phyloP scores from a whole-genome alignment of 2,888 invertebrate species.

The Fragum sueziense region DNA sequence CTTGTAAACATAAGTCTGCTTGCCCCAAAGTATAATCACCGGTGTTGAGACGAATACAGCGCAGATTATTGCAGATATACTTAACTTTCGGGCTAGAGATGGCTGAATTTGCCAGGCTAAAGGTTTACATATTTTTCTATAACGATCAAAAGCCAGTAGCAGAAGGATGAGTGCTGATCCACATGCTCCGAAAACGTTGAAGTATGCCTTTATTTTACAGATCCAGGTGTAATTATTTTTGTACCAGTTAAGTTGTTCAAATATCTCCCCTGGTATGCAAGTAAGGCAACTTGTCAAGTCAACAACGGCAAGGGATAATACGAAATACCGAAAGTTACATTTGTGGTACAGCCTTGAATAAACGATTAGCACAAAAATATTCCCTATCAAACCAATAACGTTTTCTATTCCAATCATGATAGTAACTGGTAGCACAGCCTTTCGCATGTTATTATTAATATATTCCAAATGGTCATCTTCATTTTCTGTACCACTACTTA shows the following conservation, averaged over 20 bases:
- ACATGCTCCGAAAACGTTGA: constrained; percentile 54
- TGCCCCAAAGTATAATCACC: constrained; percentile 40
- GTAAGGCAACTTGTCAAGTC: constrained; percentile 53
- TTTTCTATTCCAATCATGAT: constrained; percentile 49
- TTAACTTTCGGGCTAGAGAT: constrained; percentile 30
- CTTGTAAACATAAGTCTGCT: constrained; percentile 21
- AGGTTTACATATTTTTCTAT: constrained; percentile 48
- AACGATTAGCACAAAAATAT: constrained; percentile 39
- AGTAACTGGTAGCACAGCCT: constrained; percentile 42
- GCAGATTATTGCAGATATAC: constrained; percentile 4
- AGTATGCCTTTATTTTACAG: constrained; percentile 53
- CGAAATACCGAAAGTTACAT: constrained; percentile 49
- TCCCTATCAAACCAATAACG: constrained; percentile 44
- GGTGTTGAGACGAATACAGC: constrained; percentile 30
- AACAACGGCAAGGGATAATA: constrained; percentile 37
- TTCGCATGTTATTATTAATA: constrained; percentile 22
- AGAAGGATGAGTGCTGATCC: constrained; percentile 45
- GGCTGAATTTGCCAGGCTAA: constrained; percentile 41
- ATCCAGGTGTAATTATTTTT: constrained; percentile 39
- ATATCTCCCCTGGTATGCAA: constrained; percentile 52
- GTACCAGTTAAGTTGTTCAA: constrained; percentile 55
- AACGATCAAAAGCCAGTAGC: constrained; percentile 42
- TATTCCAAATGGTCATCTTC: background rate
- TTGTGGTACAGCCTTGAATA: constrained; percentile 26
- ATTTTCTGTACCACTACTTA: no score